These are phyloP conservation scores for Hippasteria phrygiana DNA, from an alignment of 53 echinoderm and acorn worm genomes.

Conservation along the genomic window DNA sequence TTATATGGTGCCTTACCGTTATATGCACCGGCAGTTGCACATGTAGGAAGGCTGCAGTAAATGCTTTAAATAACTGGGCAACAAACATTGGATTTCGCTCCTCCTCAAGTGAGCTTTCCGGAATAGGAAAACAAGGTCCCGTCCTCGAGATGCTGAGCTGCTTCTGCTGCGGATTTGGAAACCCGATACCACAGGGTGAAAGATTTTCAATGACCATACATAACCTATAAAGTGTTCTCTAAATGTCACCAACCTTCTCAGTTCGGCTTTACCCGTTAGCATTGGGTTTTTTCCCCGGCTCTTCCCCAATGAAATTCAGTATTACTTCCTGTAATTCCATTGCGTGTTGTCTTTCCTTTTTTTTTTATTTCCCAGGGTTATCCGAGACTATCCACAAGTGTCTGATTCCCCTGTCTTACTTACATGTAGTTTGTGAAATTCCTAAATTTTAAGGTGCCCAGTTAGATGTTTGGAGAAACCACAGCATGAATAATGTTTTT, in stretches of 20 bases:
- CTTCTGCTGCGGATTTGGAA: slow-evolving; percentile 17
- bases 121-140: slow-evolving; percentile 28
- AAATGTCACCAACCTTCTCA: slow-evolving; percentile 47
- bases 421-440: background rate
- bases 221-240: slow-evolving; percentile 59
- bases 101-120: slow-evolving; percentile 57
- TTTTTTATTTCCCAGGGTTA: background rate
- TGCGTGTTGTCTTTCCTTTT: slow-evolving; percentile 2
- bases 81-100: slow-evolving; percentile 16
- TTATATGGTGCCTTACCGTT: too few relatives aligned
- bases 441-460: background rate
- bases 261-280: background rate
- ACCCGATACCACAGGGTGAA: slow-evolving; percentile 39
- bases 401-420: slow-evolving; percentile 1
- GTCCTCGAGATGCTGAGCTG: background rate
- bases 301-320: slow-evolving; percentile 12
- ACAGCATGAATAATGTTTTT: slow-evolving; percentile 23
- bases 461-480: slow-evolving; percentile 1
- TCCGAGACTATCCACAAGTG: background rate
- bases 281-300: background rate
- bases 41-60: slow-evolving; percentile 13
- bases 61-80: background rate
- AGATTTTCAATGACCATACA: slow-evolving; percentile 61
- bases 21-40: background rate
- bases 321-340: slow-evolving; percentile 21